Base-by-base conservation (phyloP, 1,140 invertebrate genomes). In the Bombus picipes region DNA sequence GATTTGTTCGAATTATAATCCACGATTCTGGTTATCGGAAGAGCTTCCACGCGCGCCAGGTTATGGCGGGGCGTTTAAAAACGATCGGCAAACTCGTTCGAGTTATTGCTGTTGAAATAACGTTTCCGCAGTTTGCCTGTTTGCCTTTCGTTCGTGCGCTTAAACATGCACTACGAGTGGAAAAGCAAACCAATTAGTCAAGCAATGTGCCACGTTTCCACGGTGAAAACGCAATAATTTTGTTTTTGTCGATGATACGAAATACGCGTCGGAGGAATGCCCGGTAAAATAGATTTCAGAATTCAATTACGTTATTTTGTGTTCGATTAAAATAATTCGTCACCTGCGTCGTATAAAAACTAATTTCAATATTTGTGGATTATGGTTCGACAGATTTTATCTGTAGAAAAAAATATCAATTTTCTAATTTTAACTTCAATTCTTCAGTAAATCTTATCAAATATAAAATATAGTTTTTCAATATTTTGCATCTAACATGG, bases 181-280 rank as follows among this genome's bases (percentile, higher is more conserved):
- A 62, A 72, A 37, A 37, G 53, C 66, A n/a, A 47, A 65, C 32
- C n/a, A 22, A 80, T 72, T 78, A 78, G 53, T 73, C 5, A n/a
- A 28, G 2, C 25, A 28, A 34, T 25, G 47, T 2, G 1, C 18
- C 4, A 15, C 3, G 22, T 57, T 72, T n/a, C 34, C 12, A 25
- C 6, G 1, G 0, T 18, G 59, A 32, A 22, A 78, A 65, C n/a
- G 37, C 3, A 32, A 12, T 37, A 32, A 74, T 32, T 73, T 47
- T n/a, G 15, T 22, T 47, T 5, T 13, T 0, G 34, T 12, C 39
- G 39, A 15, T 41, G 28, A 39, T 41, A 9, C 37, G 39, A 25
- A 18, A 53, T 53, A 53, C 47, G 0, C 18, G 47, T 53, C 47
- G 47, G 47, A 53, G 5, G 47, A 53, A 18, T 53, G 5, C 0